Evolutionary conservation across 2,888 invertebrate species (phyloP), one percentile per base, ranked within the genome.

Genomic region (Cheiracanthium punctorium): DNA sequence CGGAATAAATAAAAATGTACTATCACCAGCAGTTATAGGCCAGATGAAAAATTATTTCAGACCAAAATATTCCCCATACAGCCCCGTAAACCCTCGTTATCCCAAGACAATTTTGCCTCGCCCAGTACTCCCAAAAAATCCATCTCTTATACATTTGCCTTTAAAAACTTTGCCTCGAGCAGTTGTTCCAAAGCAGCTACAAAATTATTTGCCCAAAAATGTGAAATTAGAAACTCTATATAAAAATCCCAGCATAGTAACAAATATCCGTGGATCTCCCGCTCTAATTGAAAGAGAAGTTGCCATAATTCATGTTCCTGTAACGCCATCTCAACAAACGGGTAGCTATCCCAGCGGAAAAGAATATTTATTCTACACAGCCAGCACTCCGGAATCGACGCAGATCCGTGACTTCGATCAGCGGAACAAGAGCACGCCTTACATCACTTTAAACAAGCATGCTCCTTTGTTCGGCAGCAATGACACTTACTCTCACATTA

Each of bases 271-370:
- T 30, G 84, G 74, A 20, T 58, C 67, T 32, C 84, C 84, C 7
- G 69, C 84, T 17, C 10, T 85, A 1, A 72, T 85, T 0, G 79
- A 85, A 24, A 32, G 79, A 52, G 84, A 85, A n/a, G 84, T 85
- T 20, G 73, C 79, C 14, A 69, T 85, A 2, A 41, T 85, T 7
- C 84, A 85, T n/a, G 74, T 85, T 28, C 84, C 84, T 8, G 69
- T 77, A 7, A 20, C n/a, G 10, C n/a, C 33, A 12, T 30, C 52
- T 8, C 20, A 28, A 14, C 32, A 82, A 7, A 7, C 20, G 8
- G n/a, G 52, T 28, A 17, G n/a, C 4, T 70, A 75, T 32, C 30
- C 58, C 5, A n/a, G 5, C 7, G 69, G 20, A 24, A 64, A 70
- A 20, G 74, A 74, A 0, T 24, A 58, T 12, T 17, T 79, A 41